A percentile compares a stretch with the other conserved stretches of the same genome.
Conservation (phyloP, 2,888 invertebrate genomes). For the Drosophila fulvimacula region DNA sequence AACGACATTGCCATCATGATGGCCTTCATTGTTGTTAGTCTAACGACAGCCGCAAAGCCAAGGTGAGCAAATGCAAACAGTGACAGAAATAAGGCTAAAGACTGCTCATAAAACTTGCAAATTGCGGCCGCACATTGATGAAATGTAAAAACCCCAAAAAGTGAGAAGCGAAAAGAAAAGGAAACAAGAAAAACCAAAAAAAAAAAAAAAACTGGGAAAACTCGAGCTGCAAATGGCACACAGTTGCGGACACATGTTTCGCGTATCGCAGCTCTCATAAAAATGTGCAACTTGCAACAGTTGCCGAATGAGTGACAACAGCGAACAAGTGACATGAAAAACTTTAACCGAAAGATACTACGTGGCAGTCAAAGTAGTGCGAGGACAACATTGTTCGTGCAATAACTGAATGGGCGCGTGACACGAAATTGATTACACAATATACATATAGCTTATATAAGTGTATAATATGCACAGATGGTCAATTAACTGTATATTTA, state of each 20-base stretch:
- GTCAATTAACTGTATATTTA: background rate
- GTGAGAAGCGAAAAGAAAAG: background rate
- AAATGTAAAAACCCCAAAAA: constrained; percentile 42
- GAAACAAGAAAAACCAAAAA: background rate
- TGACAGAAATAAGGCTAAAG: constrained; percentile 14
- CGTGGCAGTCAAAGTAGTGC: constrained; percentile 14
- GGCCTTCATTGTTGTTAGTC: constrained; percentile 45
- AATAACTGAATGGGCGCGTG: constrained; percentile 7
- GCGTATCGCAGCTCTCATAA: constrained; percentile 53
- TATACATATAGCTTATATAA: background rate
- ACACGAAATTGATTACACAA: background rate
- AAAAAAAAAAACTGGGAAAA: background rate
- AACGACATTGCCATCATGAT: constrained; percentile 17
- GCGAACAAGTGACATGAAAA: constrained; percentile 32
- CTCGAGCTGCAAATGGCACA: background rate
- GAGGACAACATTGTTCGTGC: constrained; percentile 42
- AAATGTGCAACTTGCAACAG: constrained; percentile 58
- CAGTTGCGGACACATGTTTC: constrained; percentile 29
- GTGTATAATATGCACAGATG: background rate
- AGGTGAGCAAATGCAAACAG: constrained; percentile 13
- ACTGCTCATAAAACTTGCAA: constrained; percentile 63
- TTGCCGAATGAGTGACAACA: constrained; percentile 47
- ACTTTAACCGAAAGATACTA: constrained; percentile 11
- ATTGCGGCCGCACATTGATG: constrained; percentile 56
- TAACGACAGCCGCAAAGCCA: constrained; percentile 40